These are phyloP conservation scores for Neomorphus geoffroyi DNA, from an alignment of 2,797 vertebrate species.

Conservation along the genomic window DNA sequence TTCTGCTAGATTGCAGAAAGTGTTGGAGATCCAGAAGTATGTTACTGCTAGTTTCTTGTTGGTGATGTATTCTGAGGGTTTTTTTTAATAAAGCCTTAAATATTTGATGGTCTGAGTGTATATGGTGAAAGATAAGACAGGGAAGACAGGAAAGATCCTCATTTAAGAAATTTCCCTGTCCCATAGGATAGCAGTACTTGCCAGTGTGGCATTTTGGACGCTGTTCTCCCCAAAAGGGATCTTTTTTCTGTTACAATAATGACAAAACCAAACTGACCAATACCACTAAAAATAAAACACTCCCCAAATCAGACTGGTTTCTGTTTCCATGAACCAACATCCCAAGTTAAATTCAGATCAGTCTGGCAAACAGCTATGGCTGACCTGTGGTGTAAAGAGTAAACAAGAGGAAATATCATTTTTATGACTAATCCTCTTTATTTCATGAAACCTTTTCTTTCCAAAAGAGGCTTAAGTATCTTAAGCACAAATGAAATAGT, in stretches of 20 bases:
- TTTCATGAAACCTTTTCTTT: slow-evolving; percentile 32
- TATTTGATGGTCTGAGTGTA: neutral
- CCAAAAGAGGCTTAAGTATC: slow-evolving; percentile 26
- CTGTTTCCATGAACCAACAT: neutral
- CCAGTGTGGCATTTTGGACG: neutral
- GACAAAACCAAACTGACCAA: neutral
- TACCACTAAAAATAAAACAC: neutral
- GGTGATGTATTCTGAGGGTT: no score
- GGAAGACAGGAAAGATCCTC: neutral
- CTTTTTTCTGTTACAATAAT: neutral
- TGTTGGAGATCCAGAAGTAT: neutral
- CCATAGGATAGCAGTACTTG: neutral
- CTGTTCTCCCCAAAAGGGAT: neutral
- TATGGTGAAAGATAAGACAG: neutral
- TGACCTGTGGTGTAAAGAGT: neutral
- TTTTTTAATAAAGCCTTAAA: neutral
- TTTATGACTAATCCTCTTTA: slow-evolving; percentile 20
- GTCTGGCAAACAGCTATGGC: neutral
- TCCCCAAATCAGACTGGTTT: neutral
- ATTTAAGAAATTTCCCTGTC: neutral
- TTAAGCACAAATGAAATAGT: neutral
- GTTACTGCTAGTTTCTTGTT: neutral
- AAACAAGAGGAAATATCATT: neutral
- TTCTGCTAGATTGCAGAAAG: neutral
- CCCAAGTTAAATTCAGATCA: neutral